Percentiles rank a stretch among this genome's conserved stretches.
Evolutionary conservation across 2,797 vertebrate species (phyloP).

Genomic region (Falco peregrinus): DNA sequence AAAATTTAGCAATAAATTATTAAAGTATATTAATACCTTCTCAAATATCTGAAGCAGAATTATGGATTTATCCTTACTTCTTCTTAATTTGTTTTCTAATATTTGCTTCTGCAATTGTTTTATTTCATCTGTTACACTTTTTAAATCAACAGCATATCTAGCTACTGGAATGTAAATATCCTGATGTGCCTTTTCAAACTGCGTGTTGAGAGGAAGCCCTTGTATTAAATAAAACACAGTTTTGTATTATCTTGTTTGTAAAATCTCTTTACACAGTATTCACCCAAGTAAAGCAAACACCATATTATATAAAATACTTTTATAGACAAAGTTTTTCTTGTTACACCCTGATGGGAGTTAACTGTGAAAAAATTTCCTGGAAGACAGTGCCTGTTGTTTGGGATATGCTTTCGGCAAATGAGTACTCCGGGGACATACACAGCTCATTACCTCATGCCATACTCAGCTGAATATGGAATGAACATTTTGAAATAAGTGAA

Average conservation of each 20-base stretch:
- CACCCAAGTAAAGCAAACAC: neutral
- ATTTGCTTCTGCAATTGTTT: neutral
- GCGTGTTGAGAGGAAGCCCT: neutral
- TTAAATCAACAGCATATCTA: neutral
- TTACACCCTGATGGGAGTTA: conserved; percentile 31
- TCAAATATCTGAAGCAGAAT: neutral
- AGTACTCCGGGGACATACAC: neutral
- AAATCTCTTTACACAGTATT: neutral
- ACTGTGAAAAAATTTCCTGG: conserved; percentile 8
- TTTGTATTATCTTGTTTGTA: neutral
- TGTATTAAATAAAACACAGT: neutral
- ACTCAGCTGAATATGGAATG: neutral
- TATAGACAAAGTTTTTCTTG: neutral
- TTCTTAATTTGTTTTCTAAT: neutral
- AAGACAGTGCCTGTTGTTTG: neutral
- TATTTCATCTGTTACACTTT: neutral
- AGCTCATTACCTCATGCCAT: conserved; percentile 24
- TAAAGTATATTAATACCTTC: neutral
- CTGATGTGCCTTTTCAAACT: neutral
- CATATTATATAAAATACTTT: neutral
- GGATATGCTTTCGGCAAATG: conserved; percentile 4
- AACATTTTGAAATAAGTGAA: neutral
- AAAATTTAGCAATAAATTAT: neutral
- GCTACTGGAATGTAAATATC: neutral
- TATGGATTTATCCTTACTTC: neutral